These are phyloP conservation scores for Brachionus manjavacas DNA, from an alignment of 1,140 invertebrate species.

Conservation along the genomic window DNA sequence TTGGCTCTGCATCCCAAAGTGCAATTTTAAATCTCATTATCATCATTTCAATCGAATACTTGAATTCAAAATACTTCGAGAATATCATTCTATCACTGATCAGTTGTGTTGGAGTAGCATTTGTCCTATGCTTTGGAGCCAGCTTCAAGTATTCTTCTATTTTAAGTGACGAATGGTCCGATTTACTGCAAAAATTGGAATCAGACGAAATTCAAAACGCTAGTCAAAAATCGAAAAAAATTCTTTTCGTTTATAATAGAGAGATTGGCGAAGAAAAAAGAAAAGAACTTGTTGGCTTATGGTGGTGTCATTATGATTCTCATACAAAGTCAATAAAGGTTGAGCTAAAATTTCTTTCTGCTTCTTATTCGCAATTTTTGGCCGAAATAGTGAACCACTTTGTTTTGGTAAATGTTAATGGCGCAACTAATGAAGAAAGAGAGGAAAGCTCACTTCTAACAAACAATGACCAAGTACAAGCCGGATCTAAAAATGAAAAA, in stretches of 20 bases:
- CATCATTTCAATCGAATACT: slow-evolving; percentile 18
- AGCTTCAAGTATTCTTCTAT: slow-evolving; percentile 37
- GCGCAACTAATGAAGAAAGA: not conserved
- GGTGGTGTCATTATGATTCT: slow-evolving; percentile 4
- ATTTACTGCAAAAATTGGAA: not conserved
- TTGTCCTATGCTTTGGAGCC: slow-evolving; percentile 31
- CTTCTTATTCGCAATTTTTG: not conserved
- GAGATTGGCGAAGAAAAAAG: not conserved
- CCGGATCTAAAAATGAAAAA: not conserved
- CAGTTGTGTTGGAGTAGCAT: not conserved
- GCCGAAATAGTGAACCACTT: not conserved
- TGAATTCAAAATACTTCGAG: not conserved
- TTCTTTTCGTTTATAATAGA: not conserved
- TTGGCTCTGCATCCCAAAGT: slow-evolving; percentile 31
- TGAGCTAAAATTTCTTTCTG: slow-evolving; percentile 3
- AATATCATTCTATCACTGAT: not conserved
- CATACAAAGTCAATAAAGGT: not conserved
- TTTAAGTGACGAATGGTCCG: slow-evolving; percentile 2
- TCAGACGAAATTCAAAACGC: not conserved
- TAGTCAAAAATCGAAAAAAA: slow-evolving; percentile 17
- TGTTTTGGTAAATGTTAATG: not conserved
- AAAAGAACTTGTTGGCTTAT: slow-evolving; percentile 4
- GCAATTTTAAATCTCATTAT: not conserved
- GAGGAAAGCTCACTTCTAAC: not conserved
- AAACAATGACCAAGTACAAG: not conserved